A percentile compares a stretch with the other conserved stretches of the same genome.
Evolutionary conservation across 2,113 vertebrate species (phyloP).

Genomic region (Calypte anna): DNA sequence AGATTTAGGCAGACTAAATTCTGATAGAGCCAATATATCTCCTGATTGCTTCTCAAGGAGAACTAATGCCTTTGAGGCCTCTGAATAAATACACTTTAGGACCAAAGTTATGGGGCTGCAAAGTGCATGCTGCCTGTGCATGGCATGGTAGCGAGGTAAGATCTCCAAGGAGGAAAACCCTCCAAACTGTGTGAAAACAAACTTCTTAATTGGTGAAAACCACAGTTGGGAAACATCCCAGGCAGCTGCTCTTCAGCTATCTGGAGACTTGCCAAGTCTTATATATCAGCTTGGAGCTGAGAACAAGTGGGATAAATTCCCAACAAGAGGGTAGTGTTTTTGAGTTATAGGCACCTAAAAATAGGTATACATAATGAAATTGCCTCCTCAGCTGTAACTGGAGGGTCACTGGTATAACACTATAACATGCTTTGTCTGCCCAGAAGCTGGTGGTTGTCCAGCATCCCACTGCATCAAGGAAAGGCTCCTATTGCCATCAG

Average conservation of each 20-base stretch:
- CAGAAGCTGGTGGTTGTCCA: neutral
- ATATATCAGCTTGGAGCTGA: neutral
- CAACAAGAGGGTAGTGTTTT: neutral
- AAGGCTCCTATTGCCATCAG: neutral
- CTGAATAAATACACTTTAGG: neutral
- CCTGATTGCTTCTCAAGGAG: neutral
- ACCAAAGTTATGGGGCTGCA: neutral
- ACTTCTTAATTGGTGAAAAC: constrained; percentile 36
- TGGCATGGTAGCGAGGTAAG: neutral
- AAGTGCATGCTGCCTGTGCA: fast-evolving
- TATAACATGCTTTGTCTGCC: fast-evolving
- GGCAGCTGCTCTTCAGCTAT: constrained; percentile 47
- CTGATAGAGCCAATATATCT: neutral
- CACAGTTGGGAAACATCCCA: constrained; percentile 25
- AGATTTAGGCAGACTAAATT: neutral
- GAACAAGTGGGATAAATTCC: constrained; percentile 55
- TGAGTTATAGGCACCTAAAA: constrained; percentile 49
- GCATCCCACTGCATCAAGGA: neutral
- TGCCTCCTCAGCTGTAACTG: neutral
- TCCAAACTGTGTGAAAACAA: constrained; percentile 43
- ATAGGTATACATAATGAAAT: neutral
- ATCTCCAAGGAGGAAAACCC: neutral
- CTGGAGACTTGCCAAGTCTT: neutral
- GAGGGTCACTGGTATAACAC: neutral
- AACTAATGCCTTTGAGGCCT: neutral